Evolutionary conservation across 2,797 vertebrate species (phyloP).

Genomic region (Rallus crepitans): DNA sequence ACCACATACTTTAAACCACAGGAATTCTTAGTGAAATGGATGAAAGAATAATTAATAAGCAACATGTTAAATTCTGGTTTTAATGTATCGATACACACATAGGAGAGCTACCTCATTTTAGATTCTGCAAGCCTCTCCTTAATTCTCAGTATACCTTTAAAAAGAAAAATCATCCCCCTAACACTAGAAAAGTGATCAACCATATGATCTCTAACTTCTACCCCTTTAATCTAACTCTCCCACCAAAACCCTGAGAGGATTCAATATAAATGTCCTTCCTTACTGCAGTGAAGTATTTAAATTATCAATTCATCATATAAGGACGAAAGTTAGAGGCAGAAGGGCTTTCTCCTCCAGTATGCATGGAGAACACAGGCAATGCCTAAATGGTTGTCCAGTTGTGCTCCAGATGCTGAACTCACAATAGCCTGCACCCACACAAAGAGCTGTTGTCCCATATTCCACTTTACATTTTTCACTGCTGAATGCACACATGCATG

Average conservation of each 20-base stretch:
- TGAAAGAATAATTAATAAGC: conserved; percentile 46
- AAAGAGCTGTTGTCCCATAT: conserved; percentile 6
- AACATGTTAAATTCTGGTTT: conserved; percentile 8
- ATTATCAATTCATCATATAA: background rate
- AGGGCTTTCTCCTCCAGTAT: background rate
- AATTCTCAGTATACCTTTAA: background rate
- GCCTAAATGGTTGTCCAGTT: background rate
- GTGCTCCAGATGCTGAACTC: conserved; percentile 23
- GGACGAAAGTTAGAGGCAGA: background rate
- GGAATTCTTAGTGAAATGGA: conserved; percentile 38
- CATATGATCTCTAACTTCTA: background rate
- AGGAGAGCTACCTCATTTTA: conserved; percentile 33
- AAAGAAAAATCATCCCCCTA: background rate
- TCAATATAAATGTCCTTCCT: background rate
- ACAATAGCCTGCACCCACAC: background rate
- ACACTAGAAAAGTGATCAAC: background rate
- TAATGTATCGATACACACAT: background rate
- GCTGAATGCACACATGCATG: background rate
- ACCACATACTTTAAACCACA: conserved; percentile 2
- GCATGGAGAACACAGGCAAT: background rate
- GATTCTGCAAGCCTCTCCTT: background rate
- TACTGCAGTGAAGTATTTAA: background rate
- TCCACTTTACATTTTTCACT: conserved; percentile 6
- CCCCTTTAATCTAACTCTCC: background rate
- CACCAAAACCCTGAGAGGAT: background rate